phyloP scores from a whole-genome alignment of 2,797 vertebrate genomes.

The Astyanax mexicanus region DNA sequence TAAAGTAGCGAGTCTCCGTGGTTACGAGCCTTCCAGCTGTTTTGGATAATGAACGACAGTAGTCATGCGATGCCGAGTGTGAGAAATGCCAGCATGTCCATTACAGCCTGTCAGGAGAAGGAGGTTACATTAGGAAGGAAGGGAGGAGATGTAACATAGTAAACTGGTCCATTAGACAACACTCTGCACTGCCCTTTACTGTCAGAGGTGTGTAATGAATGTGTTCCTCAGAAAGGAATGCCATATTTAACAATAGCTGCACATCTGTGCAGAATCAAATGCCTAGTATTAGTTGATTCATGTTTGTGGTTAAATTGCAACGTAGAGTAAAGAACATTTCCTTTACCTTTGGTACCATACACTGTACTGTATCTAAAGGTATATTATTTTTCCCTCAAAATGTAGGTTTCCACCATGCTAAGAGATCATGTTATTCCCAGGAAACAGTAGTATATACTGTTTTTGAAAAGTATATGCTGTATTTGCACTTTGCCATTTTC shows the following conservation, averaged over 20 bases:
- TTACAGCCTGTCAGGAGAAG: constrained; percentile 47
- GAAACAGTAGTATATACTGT: too few species aligned
- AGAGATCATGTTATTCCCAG: too few species aligned
- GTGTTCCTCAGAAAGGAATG: constrained; percentile 12
- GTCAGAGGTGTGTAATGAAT: constrained; percentile 11
- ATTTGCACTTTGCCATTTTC: too few species aligned
- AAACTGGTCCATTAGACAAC: constrained; percentile 42
- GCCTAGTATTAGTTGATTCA: not conserved
- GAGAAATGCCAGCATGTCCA: constrained; percentile 60
- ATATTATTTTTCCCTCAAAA: too few species aligned
- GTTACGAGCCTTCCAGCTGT: constrained; percentile 65
- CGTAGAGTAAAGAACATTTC: too few species aligned
- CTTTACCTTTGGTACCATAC: too few species aligned
- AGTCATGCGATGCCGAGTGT: constrained; percentile 56
- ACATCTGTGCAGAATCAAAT: not conserved
- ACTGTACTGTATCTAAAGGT: too few species aligned
- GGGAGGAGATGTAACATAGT: constrained; percentile 28
- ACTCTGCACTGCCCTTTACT: constrained; percentile 11
- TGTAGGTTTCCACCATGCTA: too few species aligned
- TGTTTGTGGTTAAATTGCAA: not conserved
- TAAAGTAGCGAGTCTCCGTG: constrained; percentile 55
- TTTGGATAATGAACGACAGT: constrained; percentile 68
- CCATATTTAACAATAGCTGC: not conserved
- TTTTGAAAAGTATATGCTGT: too few species aligned
- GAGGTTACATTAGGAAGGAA: constrained; percentile 40